Evolutionary conservation across 2,888 invertebrate genomes (phyloP), one percentile per base, ranked within the genome.

Genomic region (Lacanobia oleracea): DNA sequence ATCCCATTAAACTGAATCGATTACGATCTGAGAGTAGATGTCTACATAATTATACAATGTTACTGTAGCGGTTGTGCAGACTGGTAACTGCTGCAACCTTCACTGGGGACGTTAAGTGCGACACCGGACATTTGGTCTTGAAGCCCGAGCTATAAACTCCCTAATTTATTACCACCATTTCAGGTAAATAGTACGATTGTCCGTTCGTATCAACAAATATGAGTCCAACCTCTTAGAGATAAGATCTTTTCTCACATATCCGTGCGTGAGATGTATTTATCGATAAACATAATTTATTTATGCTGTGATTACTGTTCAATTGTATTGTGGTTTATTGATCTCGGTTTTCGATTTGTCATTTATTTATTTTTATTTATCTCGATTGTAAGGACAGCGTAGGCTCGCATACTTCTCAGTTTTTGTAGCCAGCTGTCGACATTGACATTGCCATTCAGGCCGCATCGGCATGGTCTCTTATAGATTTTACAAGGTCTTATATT

Each of bases 311-410:
- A 87, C 88, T 88, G 87, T 88, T 89, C 89, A 88, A 89, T 88
- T 88, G 90, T 90, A 79, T 87, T 90, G 86, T 82, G 86, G 89
- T 91, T 92, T 91, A 92, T 91, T 88, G 89, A 86, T 87, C 88
- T 89, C 84, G 73, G 82, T 89, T 86, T 87, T 84, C 86, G 85
- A 88, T 89, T 90, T 89, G 88, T 90, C 84, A 85, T 88, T 87
- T 88, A 84, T 85, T 86, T 86, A 64, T 83, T 86, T 88, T 84
- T 85, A 53, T 12, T 37, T 83, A 37, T 76, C 21, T 69, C 54
- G 48, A 62, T 66, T 71, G 48, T 74, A 66, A 79, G 53, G 54
- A 56, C 40, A 51, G 64, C 53, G 70, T 74, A 70, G 67, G 66
- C 70, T 76, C 48, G 64, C 53, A 62, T 82, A 69, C 74, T 64